phyloP scores from a whole-genome alignment of 37 sponge, comb jelly and placozoan genomes.

The Diacarnus erythraeanus region DNA sequence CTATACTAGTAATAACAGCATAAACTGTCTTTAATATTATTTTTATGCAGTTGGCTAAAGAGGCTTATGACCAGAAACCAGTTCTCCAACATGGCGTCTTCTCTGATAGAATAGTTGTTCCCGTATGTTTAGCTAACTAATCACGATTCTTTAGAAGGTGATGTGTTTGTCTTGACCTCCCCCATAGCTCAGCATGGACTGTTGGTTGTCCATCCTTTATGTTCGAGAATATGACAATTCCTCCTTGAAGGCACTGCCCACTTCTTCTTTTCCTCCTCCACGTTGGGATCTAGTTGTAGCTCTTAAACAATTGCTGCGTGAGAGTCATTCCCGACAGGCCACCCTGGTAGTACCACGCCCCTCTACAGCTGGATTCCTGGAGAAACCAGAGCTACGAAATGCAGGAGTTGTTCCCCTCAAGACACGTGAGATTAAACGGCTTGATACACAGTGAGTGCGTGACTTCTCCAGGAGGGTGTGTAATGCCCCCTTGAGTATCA shows the following conservation, averaged over 20 bases:
- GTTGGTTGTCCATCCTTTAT: slow-evolving; percentile 47
- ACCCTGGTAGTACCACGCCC: slow-evolving; percentile 35
- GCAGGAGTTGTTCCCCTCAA: slow-evolving; percentile 56
- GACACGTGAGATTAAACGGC: slow-evolving; percentile 26
- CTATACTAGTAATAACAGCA: background rate
- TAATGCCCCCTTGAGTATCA: background rate
- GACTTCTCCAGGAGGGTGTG: slow-evolving; percentile 1
- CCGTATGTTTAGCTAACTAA: slow-evolving; percentile 25
- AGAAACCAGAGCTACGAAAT: slow-evolving; percentile 22
- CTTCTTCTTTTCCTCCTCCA: slow-evolving; percentile 27
- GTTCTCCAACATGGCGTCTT: slow-evolving; percentile 42
- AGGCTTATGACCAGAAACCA: slow-evolving; percentile 57
- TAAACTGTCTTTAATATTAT: background rate
- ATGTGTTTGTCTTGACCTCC: background rate
- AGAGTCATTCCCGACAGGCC: slow-evolving; percentile 17
- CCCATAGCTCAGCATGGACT: slow-evolving; percentile 33
- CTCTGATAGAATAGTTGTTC: slow-evolving; percentile 49
- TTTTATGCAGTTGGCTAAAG: slow-evolving; percentile 40
- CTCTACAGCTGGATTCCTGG: slow-evolving; percentile 29
- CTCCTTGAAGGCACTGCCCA: background rate
- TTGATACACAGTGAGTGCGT: background rate
- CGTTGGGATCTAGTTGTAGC: slow-evolving; percentile 68
- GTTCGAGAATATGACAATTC: slow-evolving; percentile 35
- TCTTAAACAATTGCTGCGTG: slow-evolving; percentile 63
- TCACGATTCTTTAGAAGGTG: background rate